Percentiles rank a stretch among this genome's conserved stretches.
phyloP scores from a whole-genome alignment of 2,797 vertebrate species.

The Leptoclinus maculatus region DNA sequence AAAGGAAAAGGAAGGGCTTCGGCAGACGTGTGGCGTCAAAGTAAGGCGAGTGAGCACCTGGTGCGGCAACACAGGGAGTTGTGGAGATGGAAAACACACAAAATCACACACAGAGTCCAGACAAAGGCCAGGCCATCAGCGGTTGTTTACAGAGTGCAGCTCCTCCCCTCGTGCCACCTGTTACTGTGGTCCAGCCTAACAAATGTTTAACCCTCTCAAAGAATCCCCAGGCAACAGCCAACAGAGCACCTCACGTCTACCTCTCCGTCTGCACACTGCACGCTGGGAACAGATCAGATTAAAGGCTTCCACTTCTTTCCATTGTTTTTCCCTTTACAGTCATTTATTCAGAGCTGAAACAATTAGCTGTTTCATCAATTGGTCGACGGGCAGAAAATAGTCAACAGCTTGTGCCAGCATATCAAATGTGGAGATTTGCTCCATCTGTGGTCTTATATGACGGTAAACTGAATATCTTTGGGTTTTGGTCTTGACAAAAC shows the following conservation, averaged over 20 bases:
- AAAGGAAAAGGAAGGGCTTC: slow-evolving; percentile 34
- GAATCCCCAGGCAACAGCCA: slow-evolving; percentile 72
- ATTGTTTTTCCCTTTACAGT: slow-evolving; percentile 8
- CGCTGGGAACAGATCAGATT: slow-evolving; percentile 24
- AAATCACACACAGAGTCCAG: slow-evolving; percentile 39
- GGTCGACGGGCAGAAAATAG: background rate
- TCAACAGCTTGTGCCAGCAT: background rate
- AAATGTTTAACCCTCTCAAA: slow-evolving; percentile 81
- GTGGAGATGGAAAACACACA: slow-evolving; percentile 47
- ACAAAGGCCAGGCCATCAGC: slow-evolving; percentile 76
- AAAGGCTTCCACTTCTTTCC: background rate
- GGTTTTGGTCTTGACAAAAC: background rate
- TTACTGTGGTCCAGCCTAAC: slow-evolving; percentile 74
- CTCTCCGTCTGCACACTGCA: slow-evolving; percentile 30
- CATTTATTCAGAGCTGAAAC: slow-evolving; percentile 17
- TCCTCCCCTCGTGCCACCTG: slow-evolving; percentile 81
- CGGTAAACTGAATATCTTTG: background rate
- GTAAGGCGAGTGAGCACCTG: slow-evolving; percentile 59
- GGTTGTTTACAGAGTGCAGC: slow-evolving; percentile 78
- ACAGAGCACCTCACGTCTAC: slow-evolving; percentile 46
- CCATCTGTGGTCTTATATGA: background rate
- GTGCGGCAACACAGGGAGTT: slow-evolving; percentile 39
- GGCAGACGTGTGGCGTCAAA: slow-evolving; percentile 46
- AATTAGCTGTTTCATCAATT: background rate
- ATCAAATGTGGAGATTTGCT: background rate